Conservation (phyloP, 37 sponge, comb jelly and placozoan species). For the Chondrosia reniformis region DNA sequence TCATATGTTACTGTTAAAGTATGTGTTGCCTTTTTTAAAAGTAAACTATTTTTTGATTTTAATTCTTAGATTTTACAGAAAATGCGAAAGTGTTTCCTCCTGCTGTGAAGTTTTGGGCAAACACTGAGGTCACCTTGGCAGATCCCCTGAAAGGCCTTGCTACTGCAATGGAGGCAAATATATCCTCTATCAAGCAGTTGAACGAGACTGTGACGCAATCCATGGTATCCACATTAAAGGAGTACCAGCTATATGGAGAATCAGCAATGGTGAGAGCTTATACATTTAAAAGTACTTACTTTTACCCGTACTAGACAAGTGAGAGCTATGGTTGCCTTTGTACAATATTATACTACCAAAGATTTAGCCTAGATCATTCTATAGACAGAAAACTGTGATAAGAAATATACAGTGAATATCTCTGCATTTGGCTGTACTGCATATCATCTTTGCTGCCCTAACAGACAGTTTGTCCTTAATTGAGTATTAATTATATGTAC, state of each 20-base stretch:
- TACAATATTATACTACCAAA: not conserved
- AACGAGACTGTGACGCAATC: constrained; percentile 36
- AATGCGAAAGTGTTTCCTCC: constrained; percentile 28
- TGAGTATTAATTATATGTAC: too few species aligned
- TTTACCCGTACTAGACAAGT: not conserved
- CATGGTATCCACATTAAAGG: constrained; percentile 35
- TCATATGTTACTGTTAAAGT: not conserved
- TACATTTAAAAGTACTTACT: not conserved
- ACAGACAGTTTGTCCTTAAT: too few species aligned
- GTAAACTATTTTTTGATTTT: not conserved
- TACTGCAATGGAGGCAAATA: constrained; percentile 26
- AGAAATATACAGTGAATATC: too few species aligned
- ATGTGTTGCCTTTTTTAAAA: too few species aligned
- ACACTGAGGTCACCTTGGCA: constrained; percentile 26
- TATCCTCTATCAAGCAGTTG: constrained; percentile 19
- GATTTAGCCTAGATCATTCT: too few species aligned
- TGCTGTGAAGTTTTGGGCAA: constrained; percentile 44
- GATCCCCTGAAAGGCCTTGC: constrained; percentile 36
- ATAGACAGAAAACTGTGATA: too few species aligned
- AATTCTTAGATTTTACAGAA: not conserved
- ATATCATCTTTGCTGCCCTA: too few species aligned
- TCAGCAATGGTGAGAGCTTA: constrained; percentile 70
- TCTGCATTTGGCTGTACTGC: too few species aligned
- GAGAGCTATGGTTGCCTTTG: not conserved
- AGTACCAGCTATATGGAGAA: constrained; percentile 68